Evolutionary conservation across 2,888 invertebrate species (phyloP), one percentile per base, ranked within the genome.

Genomic region (Leptinotarsa tumamoca): DNA sequence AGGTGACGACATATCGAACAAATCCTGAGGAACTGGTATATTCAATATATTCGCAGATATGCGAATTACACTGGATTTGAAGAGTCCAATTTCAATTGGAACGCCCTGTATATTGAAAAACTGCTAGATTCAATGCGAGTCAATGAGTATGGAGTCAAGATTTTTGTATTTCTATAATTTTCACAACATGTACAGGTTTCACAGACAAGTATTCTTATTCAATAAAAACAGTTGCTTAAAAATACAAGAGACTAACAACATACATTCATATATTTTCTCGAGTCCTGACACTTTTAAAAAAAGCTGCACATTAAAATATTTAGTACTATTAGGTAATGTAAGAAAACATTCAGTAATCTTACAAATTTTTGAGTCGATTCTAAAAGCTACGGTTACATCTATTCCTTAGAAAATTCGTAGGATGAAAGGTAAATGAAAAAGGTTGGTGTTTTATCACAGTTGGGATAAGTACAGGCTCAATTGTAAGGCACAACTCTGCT

Each of bases 361-460:
- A n/a, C 15, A 63, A 21, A 63, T 43, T 4, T 43, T 43, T 14
- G 3, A 21, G 51, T 67, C 15, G 15, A 23, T 27, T 43, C n/a
- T 68, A 50, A 13, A 21, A 68, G 63, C 63, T 33, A 63, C 0
- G 17, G 17, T 33, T 63, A 58, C 10, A 7, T 58, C 21, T 21
- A 21, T 13, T 58, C 17, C 15, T 33, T 63, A 33, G 17, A 33
- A 63, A 63, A 21, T 17, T 63, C 33, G 18, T 63, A 63, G 4
- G 33, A 33, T 43, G 33, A 52, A 68, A 27, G 27, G 58, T 70
- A 70, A 70, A 52, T 70, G 58, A 70, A 70, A 70, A 58, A 18
- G 63, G 70, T 70, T 69, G 58, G 67, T 74, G 72, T 72, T 68
- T 66, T 76, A 79, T 78, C 79, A 79, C 79, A 78, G 78, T 74